Base-by-base conservation (phyloP, 2,797 vertebrate species). In the Glyptemys insculpta region DNA sequence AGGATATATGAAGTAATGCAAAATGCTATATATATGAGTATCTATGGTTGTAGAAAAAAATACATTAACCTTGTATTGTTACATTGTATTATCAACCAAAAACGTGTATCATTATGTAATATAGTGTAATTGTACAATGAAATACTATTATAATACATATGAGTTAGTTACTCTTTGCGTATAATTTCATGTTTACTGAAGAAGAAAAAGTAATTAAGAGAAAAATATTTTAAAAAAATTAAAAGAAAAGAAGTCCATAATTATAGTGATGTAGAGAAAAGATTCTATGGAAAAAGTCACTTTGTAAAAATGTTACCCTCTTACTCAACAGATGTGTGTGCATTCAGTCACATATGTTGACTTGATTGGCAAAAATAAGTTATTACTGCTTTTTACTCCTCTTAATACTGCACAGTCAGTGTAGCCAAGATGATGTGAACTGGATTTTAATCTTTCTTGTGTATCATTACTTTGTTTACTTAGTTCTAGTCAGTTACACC, bases 351-450 rank as follows among this genome's bases (percentile, higher is more conserved):
- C 85, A 94, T 95, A 91, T 95, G 88, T 62, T 94, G 90, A 88
- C 90, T 92, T 95, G 83, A 37, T 91, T 95, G 81, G 94, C 91
- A 89, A 96, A 91, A 90, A 95, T 47, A 76, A 23, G 4, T 86
- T 85, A 81, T 93, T 92, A 85, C 37, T 57, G 50, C 37, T 85
- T 96, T 89, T 91, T 91, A 87, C 34, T 95, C 91, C 83, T 62
- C 81, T 86, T 79, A 93, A 49, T 44, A 91, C 18, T 86, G 52
- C 27, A 86, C 81, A 76, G 27, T 44, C 23, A 47, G 27, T 47
- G 27, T 4, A 94, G 79, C 83, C 94, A 94, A 87, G 83, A 81
- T 37, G 16, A 85, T 84, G 81, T 89, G 37, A 74, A 4, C 86
- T 96, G 0, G 1, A 68, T 85, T 86, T 49, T 91, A 8, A 82